Conservation (phyloP, 2,113 vertebrate species). For the Dipodomys ordii region DNA sequence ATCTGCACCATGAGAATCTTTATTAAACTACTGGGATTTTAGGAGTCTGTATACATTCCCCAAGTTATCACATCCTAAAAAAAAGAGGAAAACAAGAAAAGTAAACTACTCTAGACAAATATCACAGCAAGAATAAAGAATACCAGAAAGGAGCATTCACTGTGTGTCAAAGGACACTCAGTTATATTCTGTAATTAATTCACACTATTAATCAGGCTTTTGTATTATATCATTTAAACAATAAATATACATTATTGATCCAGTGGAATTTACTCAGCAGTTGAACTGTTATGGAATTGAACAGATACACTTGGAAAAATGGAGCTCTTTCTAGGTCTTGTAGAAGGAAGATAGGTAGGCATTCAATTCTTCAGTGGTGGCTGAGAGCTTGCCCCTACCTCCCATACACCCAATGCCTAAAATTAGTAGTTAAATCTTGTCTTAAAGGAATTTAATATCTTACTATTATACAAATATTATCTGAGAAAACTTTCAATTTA, state of each 20-base stretch:
- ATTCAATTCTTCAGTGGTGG: background rate
- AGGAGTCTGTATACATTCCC: background rate
- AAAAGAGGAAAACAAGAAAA: background rate
- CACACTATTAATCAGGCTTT: background rate
- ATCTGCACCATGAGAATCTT: background rate
- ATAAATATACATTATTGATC: background rate
- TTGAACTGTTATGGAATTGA: background rate
- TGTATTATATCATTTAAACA: background rate
- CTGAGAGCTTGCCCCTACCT: background rate
- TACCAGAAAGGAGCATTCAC: background rate
- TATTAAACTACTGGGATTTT: background rate
- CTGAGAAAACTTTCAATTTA: background rate
- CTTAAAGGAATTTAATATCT: background rate
- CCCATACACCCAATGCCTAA: background rate
- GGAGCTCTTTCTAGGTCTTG: background rate
- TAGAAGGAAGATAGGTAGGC: background rate
- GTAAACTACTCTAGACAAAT: background rate
- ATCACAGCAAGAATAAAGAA: background rate
- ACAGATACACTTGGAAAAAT: background rate
- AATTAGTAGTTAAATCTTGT: background rate
- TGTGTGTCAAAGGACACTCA: background rate
- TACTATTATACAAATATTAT: background rate
- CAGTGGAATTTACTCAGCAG: background rate
- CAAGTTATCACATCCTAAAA: background rate
- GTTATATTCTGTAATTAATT: background rate